These are phyloP conservation scores for Sparidentex hasta DNA, from an alignment of 2,797 vertebrate species.

Conservation along the genomic window DNA sequence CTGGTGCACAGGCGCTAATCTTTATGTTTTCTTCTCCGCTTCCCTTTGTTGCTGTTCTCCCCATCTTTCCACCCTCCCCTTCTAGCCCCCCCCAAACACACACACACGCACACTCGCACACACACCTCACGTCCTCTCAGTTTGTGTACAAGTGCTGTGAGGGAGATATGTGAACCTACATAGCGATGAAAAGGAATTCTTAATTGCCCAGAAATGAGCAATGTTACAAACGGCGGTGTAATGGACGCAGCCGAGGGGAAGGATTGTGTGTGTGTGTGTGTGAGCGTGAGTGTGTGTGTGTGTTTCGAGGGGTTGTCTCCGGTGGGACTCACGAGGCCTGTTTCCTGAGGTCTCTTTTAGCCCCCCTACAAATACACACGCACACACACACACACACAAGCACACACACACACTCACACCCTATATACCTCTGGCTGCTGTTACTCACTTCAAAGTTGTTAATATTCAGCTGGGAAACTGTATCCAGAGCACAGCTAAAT, in stretches of 20 bases:
- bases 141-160: constrained; percentile 81
- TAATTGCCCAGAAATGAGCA: constrained; percentile 90
- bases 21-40: constrained; percentile 56
- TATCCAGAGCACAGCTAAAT: constrained; percentile 99
- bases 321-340: constrained; percentile 82
- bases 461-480: constrained; percentile 99
- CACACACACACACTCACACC: constrained; percentile 59
- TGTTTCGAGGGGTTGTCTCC: constrained; percentile 73
- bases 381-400: constrained; percentile 50
- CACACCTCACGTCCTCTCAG: constrained; percentile 50
- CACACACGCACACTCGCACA: constrained; percentile 43
- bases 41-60: constrained; percentile 63
- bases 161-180: constrained; percentile 83
- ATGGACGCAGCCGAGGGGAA: constrained; percentile 80
- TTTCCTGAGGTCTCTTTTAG: constrained; percentile 89
- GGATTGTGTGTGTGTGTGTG: constrained; percentile 32
- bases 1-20: constrained; percentile 41
- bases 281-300: constrained; percentile 57
- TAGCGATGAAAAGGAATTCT: constrained; percentile 91
- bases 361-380: constrained; percentile 66
- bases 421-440: constrained; percentile 87
- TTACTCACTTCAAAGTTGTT: constrained; percentile 97
- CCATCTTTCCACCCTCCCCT: constrained; percentile 31
- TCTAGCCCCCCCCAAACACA: not conserved
- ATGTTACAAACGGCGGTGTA: constrained; percentile 84